phyloP scores from a whole-genome alignment of 2,797 vertebrate genomes.

The Diglossa cyanea region DNA sequence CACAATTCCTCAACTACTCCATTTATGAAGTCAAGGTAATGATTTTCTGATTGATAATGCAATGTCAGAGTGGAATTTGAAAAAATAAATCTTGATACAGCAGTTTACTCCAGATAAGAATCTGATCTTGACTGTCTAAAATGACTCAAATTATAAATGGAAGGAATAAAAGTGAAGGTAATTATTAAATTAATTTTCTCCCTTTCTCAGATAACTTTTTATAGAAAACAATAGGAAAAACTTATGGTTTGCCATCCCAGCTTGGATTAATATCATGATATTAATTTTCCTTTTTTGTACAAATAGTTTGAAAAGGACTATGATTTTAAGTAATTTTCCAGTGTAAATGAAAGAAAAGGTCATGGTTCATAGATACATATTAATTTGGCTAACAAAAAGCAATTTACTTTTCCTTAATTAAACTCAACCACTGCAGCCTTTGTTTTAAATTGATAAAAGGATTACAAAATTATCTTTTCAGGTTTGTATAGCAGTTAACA shows the following conservation, averaged over 20 bases:
- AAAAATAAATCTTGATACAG: not conserved
- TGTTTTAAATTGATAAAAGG: conserved; percentile 62
- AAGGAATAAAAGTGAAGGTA: not conserved
- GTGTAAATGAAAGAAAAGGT: conserved; percentile 25
- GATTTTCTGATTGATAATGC: not conserved
- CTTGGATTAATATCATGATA: not conserved
- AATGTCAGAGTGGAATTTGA: not conserved
- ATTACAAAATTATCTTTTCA: conserved; percentile 54
- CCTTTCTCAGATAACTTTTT: not conserved
- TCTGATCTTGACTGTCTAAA: not conserved
- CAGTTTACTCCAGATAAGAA: not conserved
- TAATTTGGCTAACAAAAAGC: conserved; percentile 46
- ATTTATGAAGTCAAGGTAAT: not conserved
- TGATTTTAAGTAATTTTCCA: not conserved
- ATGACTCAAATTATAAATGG: not conserved
- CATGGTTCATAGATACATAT: conserved; percentile 47
- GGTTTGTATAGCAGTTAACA: conserved; percentile 4
- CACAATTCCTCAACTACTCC: not conserved
- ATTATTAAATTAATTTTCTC: not conserved
- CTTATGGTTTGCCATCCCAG: not conserved
- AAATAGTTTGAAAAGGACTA: not conserved
- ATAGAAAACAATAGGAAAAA: not conserved
- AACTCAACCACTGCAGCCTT: conserved; percentile 19
- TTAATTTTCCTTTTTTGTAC: not conserved
- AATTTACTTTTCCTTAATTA: conserved; percentile 62